A percentile compares a stretch with the other conserved stretches of the same genome.
These are phyloP conservation scores for Dolichallabes microphthalmus DNA, from an alignment of 2,113 vertebrate species.

Conservation along the genomic window DNA sequence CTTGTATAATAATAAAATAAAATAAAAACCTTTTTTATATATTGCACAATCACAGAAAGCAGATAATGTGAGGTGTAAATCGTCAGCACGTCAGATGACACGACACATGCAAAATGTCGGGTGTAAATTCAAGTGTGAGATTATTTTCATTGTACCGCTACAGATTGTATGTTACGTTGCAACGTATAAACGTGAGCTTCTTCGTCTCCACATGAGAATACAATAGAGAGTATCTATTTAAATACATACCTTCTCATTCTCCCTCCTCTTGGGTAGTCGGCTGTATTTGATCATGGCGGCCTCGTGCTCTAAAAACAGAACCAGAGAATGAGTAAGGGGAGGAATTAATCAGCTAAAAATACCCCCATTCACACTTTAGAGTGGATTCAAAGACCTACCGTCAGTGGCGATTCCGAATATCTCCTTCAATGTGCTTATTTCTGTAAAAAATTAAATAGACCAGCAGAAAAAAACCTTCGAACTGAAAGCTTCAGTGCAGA, in stretches of 20 bases:
- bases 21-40: no score
- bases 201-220: not conserved
- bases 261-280: conserved; percentile 91
- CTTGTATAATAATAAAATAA: not conserved
- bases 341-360: not conserved
- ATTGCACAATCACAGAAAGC: no score
- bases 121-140: not conserved
- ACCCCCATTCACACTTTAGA: not conserved
- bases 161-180: not conserved
- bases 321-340: not conserved
- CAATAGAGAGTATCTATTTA: not conserved
- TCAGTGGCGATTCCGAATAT: conserved; percentile 91
- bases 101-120: not conserved
- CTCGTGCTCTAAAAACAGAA: conserved; percentile 83
- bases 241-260: conserved; percentile 88
- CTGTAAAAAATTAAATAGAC: conserved; percentile 65
- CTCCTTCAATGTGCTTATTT: conserved; percentile 96
- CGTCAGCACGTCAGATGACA: no score
- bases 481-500: conserved; percentile 7
- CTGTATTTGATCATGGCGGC: conserved; percentile 97
- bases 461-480: not conserved
- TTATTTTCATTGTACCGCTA: not conserved
- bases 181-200: not conserved
- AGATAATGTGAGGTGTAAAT: not conserved
- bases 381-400: conserved; percentile 66